Conservation (phyloP, 2,113 vertebrate genomes). For the Mus spicilegus region DNA sequence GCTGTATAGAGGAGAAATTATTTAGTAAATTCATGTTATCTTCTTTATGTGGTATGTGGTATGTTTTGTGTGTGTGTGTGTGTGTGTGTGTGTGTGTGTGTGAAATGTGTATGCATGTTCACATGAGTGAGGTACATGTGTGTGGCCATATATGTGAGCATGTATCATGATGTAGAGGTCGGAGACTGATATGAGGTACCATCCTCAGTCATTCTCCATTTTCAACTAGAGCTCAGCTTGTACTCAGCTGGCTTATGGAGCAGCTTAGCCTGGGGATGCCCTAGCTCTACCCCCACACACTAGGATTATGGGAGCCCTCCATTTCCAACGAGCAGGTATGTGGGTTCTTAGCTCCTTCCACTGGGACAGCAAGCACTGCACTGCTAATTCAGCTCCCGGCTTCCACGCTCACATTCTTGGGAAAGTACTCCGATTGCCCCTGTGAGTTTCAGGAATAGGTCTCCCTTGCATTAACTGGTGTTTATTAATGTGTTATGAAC, state of each 20-base stretch:
- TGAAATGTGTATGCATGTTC: not conserved
- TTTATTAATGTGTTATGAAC: slow-evolving; percentile 67
- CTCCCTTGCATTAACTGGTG: slow-evolving; percentile 38
- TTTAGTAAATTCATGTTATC: not conserved
- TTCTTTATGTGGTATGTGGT: not conserved
- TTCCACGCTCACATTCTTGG: not conserved
- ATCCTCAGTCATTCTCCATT: not conserved
- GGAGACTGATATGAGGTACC: not conserved
- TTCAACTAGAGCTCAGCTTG: not conserved
- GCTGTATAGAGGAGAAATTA: not conserved
- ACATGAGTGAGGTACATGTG: not conserved
- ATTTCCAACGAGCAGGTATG: no score
- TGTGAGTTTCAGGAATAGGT: not conserved
- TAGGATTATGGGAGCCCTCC: no score
- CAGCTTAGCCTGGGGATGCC: no score
- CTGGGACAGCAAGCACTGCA: not conserved
- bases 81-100: not conserved
- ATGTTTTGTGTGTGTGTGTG: not conserved
- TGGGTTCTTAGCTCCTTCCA: no score
- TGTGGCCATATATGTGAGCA: not conserved
- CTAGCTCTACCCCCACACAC: not conserved
- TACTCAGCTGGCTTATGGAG: not conserved
- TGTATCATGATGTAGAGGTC: not conserved
- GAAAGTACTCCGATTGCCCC: not conserved
- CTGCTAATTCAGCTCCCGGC: not conserved